These are phyloP conservation scores for Protobothrops flavoviridis DNA, from an alignment of 2,113 vertebrate genomes.

Conservation along the genomic window DNA sequence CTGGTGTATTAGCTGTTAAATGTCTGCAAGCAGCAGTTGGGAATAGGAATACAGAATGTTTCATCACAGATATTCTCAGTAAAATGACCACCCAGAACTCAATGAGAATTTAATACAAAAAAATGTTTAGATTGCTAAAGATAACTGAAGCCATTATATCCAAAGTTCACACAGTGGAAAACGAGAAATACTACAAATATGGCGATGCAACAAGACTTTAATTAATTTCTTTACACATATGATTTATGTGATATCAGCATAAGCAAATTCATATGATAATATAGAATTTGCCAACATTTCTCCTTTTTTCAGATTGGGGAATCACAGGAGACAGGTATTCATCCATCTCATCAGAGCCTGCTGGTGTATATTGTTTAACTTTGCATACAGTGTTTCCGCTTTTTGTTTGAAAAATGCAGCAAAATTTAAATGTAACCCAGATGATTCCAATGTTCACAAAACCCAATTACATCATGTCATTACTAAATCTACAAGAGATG, in stretches of 20 bases:
- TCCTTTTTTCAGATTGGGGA: neutral
- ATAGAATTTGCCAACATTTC: neutral
- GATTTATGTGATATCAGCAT: neutral
- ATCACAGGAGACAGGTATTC: neutral
- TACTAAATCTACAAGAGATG: neutral
- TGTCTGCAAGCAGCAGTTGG: slow-evolving; percentile 67
- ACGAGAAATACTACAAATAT: neutral
- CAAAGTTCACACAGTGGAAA: neutral
- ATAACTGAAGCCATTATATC: slow-evolving; percentile 21
- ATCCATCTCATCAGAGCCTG: neutral
- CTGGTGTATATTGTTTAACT: neutral
- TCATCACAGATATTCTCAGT: slow-evolving; percentile 63
- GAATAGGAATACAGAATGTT: slow-evolving; percentile 51
- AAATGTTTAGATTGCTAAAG: slow-evolving; percentile 30
- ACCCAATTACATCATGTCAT: neutral
- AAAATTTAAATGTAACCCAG: neutral
- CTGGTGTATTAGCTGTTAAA: slow-evolving; percentile 80
- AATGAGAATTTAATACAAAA: slow-evolving; percentile 46
- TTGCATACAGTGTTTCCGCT: neutral
- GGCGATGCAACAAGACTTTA: neutral
- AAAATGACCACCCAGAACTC: slow-evolving; percentile 49
- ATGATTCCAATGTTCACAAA: neutral
- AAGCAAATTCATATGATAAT: neutral
- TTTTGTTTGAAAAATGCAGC: neutral
- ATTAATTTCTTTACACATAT: neutral